These are phyloP conservation scores for Porites lutea DNA, from an alignment of 64 coral and sea anemone genomes.

Conservation along the genomic window DNA sequence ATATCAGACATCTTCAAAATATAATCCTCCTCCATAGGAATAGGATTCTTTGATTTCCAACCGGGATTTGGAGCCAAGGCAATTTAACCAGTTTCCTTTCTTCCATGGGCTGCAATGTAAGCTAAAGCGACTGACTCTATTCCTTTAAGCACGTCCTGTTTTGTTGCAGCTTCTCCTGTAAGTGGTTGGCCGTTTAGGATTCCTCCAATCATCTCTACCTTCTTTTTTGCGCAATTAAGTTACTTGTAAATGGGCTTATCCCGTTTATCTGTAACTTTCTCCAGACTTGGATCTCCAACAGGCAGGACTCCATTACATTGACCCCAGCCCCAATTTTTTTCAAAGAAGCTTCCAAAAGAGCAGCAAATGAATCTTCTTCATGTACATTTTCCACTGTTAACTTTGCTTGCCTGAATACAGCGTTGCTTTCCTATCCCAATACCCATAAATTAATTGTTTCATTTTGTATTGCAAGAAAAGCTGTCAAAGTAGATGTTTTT, in stretches of 20 bases:
- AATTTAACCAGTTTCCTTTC: background rate
- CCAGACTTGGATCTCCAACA: no score
- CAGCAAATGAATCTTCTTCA: background rate
- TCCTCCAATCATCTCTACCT: no score
- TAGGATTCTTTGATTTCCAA: background rate
- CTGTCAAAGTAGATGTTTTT: background rate
- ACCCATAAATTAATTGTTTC: background rate
- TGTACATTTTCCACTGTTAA: background rate
- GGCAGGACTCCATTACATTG: background rate
- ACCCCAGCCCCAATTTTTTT: background rate
- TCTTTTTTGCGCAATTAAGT: background rate
- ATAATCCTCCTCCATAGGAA: background rate
- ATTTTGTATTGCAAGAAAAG: background rate
- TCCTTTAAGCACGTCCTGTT: no score
- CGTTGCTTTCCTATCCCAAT: background rate
- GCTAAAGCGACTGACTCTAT: background rate
- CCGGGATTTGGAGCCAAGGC: background rate
- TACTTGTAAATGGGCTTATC: no score
- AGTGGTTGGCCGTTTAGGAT: no score
- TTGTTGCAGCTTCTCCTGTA: no score
- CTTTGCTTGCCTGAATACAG: background rate
- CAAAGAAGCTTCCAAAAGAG: background rate
- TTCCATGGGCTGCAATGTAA: background rate
- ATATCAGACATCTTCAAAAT: background rate
- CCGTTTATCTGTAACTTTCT: no score